phyloP scores from a whole-genome alignment of 2,888 invertebrate genomes.

The Lamellibrachia satsuma region DNA sequence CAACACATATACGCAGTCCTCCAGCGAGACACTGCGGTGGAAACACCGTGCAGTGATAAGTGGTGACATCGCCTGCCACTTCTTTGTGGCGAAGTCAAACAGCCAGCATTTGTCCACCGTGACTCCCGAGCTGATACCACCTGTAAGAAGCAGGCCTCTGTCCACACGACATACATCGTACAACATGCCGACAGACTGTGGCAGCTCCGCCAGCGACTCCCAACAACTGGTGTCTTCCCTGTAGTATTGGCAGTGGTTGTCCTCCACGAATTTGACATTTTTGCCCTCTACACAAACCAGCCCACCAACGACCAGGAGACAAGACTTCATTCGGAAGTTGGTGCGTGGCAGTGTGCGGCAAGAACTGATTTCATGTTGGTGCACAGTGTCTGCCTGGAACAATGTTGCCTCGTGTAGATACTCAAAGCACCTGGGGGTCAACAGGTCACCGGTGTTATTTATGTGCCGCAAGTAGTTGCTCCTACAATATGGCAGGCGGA shows the following conservation, averaged over 20 bases:
- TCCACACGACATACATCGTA: constrained; percentile 32
- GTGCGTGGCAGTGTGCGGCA: background rate
- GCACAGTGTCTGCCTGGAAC: too few species aligned
- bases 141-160: constrained; percentile 34
- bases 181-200: constrained; percentile 37
- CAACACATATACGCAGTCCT: constrained; percentile 33
- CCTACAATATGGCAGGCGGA: too few species aligned
- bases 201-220: constrained; percentile 38
- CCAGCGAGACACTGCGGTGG: constrained; percentile 33
- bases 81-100: constrained; percentile 35
- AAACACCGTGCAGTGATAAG: constrained; percentile 33
- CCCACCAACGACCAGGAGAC: constrained; percentile 37
- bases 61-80: constrained; percentile 35
- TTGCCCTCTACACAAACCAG: constrained; percentile 28
- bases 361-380: too few species aligned
- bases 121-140: constrained; percentile 33
- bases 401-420: too few species aligned
- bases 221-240: constrained; percentile 32
- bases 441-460: too few species aligned
- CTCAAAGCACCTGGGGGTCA: too few species aligned
- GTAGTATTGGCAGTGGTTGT: constrained; percentile 37
- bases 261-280: constrained; percentile 18
- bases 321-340: constrained; percentile 19
- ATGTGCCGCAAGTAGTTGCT: too few species aligned
- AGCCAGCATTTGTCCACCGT: constrained; percentile 39